Base-by-base conservation (phyloP, 1,140 invertebrate species). In the Varroa destructor region DNA sequence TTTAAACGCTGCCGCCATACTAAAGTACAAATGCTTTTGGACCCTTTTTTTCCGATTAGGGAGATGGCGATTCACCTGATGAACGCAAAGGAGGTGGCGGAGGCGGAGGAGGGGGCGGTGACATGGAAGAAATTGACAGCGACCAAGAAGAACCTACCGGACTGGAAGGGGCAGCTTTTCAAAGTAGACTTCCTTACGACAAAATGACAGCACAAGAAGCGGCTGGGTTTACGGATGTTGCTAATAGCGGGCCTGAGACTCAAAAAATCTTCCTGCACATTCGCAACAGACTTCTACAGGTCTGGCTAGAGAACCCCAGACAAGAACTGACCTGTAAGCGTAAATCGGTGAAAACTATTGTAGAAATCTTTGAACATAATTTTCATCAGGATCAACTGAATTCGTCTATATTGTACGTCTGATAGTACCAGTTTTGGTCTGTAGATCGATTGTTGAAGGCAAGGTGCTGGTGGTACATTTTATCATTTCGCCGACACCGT, bases 251-350 rank as follows among this genome's bases (percentile, higher is more conserved):
- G 42, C 84, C 89, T 51, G 87, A 90, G 76, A 88, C 89, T 6
- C 89, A 92, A 75, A 90, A 90, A 81, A 86, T 94, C 3, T 97
- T 93, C 80, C 83, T 97, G 43, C 89, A 95, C 78, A 88, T 96
- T 75, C 85, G 94, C 76, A 97, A 97, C 79, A 84, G 91, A 77
- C 81, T 97, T 74, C 81, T 98, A n/a, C 92, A 97, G 81, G 84
- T 96, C 76, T 98, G 95, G 95, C 83, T 97, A 67, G 91, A 96
- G 77, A 93, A 97, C 83, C 91, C 94, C 0, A 94, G 94, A 77
- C 84, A 89, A 75, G 92, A 99, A 77, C 81, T 98, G 8, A 88
- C 88, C 40, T 83, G 89, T 75, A 90, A 67, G 61, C 40, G 25
- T 25, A 58, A 5, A 5, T 37, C 40, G 61, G 4, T 40, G 14